phyloP scores from a whole-genome alignment of 2,797 vertebrate species.

The Tragelaphus oryx region DNA sequence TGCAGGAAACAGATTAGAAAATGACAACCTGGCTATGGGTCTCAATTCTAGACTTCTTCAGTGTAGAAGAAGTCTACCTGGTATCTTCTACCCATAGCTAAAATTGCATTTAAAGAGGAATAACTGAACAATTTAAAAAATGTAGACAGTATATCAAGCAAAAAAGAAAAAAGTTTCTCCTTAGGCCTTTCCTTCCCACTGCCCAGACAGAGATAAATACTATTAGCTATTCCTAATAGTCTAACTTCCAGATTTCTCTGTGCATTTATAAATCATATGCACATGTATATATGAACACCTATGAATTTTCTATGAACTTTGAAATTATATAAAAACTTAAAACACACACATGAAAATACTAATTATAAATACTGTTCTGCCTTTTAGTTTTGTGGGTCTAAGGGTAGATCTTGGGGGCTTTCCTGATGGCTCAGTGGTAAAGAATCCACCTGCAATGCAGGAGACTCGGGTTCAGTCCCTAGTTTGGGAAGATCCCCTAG shows the following conservation, averaged over 20 bases:
- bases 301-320: neutral
- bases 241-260: neutral
- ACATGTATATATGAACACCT: neutral
- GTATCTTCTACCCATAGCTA: neutral
- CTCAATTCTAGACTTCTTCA: neutral
- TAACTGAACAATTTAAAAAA: neutral
- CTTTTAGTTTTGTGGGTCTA: neutral
- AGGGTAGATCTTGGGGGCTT: neutral
- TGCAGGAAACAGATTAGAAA: constrained; percentile 8
- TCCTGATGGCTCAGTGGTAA: neutral
- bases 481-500: neutral
- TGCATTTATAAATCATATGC: neutral
- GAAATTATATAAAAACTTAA: neutral
- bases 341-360: neutral
- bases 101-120: neutral
- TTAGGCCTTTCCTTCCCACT: neutral
- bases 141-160: neutral
- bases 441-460: neutral
- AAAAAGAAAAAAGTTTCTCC: neutral
- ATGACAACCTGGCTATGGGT: neutral
- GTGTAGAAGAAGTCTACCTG: neutral
- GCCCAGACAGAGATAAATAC: neutral
- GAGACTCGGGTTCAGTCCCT: neutral
- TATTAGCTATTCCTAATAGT: neutral
- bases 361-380: neutral